A percentile compares a stretch with the other conserved stretches of the same genome.
phyloP scores from a whole-genome alignment of 1,140 invertebrate species.

The Capitella teleta region DNA sequence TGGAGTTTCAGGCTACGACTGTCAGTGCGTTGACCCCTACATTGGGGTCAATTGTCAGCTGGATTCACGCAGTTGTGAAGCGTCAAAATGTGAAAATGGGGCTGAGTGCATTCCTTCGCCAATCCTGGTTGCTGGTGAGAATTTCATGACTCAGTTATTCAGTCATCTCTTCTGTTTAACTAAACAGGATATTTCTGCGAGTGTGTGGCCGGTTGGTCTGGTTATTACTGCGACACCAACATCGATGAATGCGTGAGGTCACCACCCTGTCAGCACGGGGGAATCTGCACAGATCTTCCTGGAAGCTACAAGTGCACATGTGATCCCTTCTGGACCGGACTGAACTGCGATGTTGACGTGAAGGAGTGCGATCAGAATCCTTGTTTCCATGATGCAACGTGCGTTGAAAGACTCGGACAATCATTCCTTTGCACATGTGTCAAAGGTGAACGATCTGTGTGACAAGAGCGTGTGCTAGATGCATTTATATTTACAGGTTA shows the following conservation, averaged over 20 bases:
- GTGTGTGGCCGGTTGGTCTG: slow-evolving; percentile 14
- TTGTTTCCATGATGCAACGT: slow-evolving; percentile 3
- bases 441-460: neutral
- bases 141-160: neutral
- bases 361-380: slow-evolving; percentile 2
- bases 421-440: slow-evolving; percentile 5
- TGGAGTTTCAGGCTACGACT: slow-evolving; percentile 1
- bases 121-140: neutral
- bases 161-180: neutral
- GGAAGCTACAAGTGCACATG: slow-evolving; percentile 5
- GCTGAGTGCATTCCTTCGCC: neutral
- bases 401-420: neutral
- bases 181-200: slow-evolving; percentile 6
- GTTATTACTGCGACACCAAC: slow-evolving; percentile 2
- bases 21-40: neutral
- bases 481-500: neutral
- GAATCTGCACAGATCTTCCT: slow-evolving; percentile 1
- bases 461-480: no score
- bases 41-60: neutral
- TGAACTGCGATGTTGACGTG: slow-evolving; percentile 12
- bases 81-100: neutral
- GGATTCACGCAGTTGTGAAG: slow-evolving; percentile 2
- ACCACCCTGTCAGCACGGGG: neutral
- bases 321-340: slow-evolving; percentile 2
- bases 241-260: neutral